phyloP scores from a whole-genome alignment of 2,888 invertebrate species.

The Therioaphis trifolii region DNA sequence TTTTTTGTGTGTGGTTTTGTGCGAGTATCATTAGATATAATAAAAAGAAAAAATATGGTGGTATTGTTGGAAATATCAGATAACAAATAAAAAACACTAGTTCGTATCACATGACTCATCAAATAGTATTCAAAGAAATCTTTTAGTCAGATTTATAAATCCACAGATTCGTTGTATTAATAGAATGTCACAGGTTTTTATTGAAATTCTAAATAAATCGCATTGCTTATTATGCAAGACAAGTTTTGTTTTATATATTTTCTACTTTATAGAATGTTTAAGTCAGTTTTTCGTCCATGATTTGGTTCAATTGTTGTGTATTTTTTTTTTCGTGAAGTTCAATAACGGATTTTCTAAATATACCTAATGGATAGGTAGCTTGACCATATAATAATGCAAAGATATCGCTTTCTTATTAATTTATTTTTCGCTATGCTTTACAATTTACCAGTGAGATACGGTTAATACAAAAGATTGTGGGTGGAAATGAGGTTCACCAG shows the following conservation, averaged over 20 bases:
- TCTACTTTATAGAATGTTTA: not conserved
- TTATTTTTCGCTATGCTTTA: conserved; percentile 19
- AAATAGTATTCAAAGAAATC: conserved; percentile 24
- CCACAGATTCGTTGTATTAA: not conserved
- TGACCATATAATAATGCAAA: not conserved
- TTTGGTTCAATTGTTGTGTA: conserved; percentile 16
- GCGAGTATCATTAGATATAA: not conserved
- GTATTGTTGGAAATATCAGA: conserved; percentile 3
- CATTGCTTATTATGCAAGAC: conserved; percentile 19
- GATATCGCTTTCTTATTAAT: conserved; percentile 15
- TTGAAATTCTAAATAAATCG: conserved; percentile 2
- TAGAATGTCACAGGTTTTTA: conserved; percentile 19
- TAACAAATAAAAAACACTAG: conserved; percentile 23
- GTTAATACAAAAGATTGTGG: conserved; percentile 41
- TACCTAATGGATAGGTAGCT: not conserved
- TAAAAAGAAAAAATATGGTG: not conserved
- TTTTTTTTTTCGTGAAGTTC: not conserved
- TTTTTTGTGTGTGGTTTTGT: not conserved
- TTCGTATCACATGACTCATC: not conserved
- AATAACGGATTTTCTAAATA: conserved; percentile 40
- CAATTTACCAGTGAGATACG: conserved; percentile 38
- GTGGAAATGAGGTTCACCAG: conserved; percentile 46
- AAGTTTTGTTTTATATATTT: not conserved
- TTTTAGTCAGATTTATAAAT: conserved; percentile 6
- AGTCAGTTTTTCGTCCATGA: not conserved